phyloP scores from a whole-genome alignment of 2,113 vertebrate genomes.

The Drymodes brunneopygia region DNA sequence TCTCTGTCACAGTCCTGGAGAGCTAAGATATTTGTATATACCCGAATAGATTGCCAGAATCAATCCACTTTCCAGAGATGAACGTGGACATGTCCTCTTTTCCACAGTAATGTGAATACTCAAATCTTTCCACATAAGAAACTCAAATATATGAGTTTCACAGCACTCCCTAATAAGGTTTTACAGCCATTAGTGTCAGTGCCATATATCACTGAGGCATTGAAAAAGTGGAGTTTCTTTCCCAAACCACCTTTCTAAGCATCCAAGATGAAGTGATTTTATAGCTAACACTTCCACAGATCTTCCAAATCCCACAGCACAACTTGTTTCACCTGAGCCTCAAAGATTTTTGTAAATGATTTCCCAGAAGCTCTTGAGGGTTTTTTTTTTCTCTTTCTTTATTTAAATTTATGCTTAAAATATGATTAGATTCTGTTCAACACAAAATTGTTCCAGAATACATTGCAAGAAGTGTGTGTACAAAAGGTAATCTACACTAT shows the following conservation, averaged over 20 bases:
- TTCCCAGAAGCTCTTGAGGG: conserved; percentile 58
- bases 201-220: conserved; percentile 65
- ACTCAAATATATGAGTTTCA: conserved; percentile 68
- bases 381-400: conserved; percentile 33
- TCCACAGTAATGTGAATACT: conserved; percentile 56
- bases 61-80: conserved; percentile 54
- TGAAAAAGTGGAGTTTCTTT: conserved; percentile 65
- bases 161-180: conserved; percentile 66
- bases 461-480: conserved; percentile 8
- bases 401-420: conserved; percentile 58
- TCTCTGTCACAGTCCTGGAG: conserved; percentile 5
- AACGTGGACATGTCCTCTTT: conserved; percentile 44
- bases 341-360: conserved; percentile 59
- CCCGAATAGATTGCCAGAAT: conserved; percentile 52
- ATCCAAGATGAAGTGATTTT: conserved; percentile 69
- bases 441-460: conserved; percentile 17
- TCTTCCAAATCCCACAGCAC: conserved; percentile 56
- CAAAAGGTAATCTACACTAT: conserved; percentile 37
- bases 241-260: conserved; percentile 65
- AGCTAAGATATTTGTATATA: conserved; percentile 37
- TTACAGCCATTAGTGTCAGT: conserved; percentile 59
- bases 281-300: conserved; percentile 60
- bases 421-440: conserved; percentile 29
- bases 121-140: conserved; percentile 61
- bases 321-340: conserved; percentile 55